phyloP scores from a whole-genome alignment of 2,888 invertebrate genomes.

The Lycaena phlaeas region DNA sequence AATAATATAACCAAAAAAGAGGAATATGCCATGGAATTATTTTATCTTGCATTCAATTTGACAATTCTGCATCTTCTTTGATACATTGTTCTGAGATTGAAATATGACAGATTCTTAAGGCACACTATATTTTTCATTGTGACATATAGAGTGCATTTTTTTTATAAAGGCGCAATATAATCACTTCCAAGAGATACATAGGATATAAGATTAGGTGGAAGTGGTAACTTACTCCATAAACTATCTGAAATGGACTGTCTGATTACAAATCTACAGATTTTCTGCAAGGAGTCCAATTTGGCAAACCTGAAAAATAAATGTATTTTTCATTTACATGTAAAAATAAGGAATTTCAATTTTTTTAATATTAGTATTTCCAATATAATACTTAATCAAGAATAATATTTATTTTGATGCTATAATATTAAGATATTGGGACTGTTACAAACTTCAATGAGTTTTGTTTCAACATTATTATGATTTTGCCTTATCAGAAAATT shows the following conservation, averaged over 20 bases:
- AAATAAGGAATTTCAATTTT: too few species aligned
- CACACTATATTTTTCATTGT: slow-evolving; percentile 25
- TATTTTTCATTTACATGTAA: slow-evolving; percentile 2
- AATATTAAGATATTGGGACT: too few species aligned
- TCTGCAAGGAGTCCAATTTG: slow-evolving; percentile 78
- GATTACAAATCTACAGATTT: slow-evolving; percentile 83
- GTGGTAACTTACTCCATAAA: slow-evolving; percentile 78
- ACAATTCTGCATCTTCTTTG: too few species aligned
- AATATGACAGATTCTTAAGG: slow-evolving; percentile 33
- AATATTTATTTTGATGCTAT: too few species aligned
- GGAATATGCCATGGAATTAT: too few species aligned
- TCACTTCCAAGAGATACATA: slow-evolving; percentile 62
- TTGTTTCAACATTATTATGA: too few species aligned
- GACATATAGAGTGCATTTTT: slow-evolving; percentile 4
- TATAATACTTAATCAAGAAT: too few species aligned
- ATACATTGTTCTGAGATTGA: slow-evolving; percentile 19
- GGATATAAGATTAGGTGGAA: slow-evolving; percentile 67
- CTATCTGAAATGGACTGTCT: slow-evolving; percentile 78
- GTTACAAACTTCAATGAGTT: too few species aligned
- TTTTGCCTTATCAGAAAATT: too few species aligned
- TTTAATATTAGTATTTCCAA: too few species aligned
- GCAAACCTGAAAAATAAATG: slow-evolving; percentile 72
- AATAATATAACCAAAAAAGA: not conserved
- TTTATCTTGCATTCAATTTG: too few species aligned
- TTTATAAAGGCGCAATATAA: slow-evolving; percentile 59